Evolutionary conservation across 2,113 vertebrate species (phyloP), one percentile per base, ranked within the genome.

Genomic region (Podarcis raffonei): DNA sequence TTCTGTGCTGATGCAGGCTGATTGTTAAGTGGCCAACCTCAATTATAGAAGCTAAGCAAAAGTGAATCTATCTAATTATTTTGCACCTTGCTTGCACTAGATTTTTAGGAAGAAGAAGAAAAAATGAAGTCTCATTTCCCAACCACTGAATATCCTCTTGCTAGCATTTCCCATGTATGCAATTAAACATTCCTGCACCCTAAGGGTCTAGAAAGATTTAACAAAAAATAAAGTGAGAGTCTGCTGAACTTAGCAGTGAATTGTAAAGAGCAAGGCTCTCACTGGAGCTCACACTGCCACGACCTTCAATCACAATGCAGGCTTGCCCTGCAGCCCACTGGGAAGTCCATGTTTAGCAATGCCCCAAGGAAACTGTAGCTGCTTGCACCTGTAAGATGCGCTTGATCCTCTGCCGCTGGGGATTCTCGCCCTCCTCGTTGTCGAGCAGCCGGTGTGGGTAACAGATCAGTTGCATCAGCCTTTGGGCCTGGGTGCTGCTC

Each of bases 391-490:
- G 99, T 48, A 99, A 96, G 93, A 99, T 99, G 92, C 99, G 98
- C 93, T 99, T 99, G 95, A 99, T 99, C 83, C 99, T 98, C 92
- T 99, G 99, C 83, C 99, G 97, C 94, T 99, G 99, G 25, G 99
- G 99, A 94, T 99, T 99, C 94, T 99, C 99, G 16, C 99, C 99
- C 71, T 99, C 98, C 84, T 99, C 99, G 0, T 96, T 98, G 97
- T 99, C 99, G 91, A 99, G 97, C 94, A 99, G 97, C 57, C 99
- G 97, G 92, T 99, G 98, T 23, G 99, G 99, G 72, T 99, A 99
- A 95, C 99, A 99, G 91, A 99, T 99, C 81, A 99, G 97, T 96
- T 99, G 99, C 97, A 99, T 98, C 42, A 99, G 97, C 87, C 99
- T 96, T 90, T 99, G 99, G 30, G 99, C 99, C 94, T 99, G 99